A percentile compares a stretch with the other conserved stretches of the same genome.
These are phyloP conservation scores for Drosophila birchii DNA, from an alignment of 2,888 invertebrate genomes.

Conservation along the genomic window DNA sequence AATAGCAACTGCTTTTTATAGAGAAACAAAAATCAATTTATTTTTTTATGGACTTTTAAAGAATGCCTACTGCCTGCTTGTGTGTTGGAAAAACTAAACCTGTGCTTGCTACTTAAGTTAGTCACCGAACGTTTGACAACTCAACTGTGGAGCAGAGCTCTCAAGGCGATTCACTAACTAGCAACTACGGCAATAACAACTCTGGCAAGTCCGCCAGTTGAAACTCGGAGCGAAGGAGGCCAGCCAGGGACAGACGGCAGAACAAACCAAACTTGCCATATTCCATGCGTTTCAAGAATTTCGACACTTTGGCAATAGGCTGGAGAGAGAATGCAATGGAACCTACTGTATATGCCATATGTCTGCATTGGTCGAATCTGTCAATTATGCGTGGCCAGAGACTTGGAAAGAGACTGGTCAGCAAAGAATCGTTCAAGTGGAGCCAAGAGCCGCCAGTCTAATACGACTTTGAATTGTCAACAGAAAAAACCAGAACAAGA, in stretches of 20 bases:
- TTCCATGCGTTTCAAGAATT: conserved; percentile 75
- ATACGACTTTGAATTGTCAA: conserved; percentile 11
- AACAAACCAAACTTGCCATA: conserved; percentile 69
- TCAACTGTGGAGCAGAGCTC: conserved; percentile 65
- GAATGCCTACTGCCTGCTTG: conserved; percentile 14
- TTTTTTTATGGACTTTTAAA: background rate
- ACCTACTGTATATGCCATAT: conserved; percentile 52
- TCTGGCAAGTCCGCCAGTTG: conserved; percentile 17
- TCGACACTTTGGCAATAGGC: conserved; percentile 56
- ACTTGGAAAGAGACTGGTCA: conserved; percentile 45
- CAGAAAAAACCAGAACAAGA: conserved; percentile 33
- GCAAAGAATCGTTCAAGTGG: conserved; percentile 62
- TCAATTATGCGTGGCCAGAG: conserved; percentile 52
- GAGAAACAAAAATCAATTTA: conserved; percentile 3
- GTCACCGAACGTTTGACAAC: conserved; percentile 70
- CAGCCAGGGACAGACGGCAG: conserved; percentile 51
- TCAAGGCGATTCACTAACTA: conserved; percentile 63
- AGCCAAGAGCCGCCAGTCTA: conserved; percentile 51
- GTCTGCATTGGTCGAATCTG: conserved; percentile 33
- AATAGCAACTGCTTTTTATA: background rate
- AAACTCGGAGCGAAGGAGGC: conserved; percentile 46
- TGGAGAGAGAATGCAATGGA: conserved; percentile 63
- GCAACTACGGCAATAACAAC: conserved; percentile 47
- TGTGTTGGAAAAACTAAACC: conserved; percentile 14
- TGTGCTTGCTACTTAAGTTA: conserved; percentile 48